Base-by-base conservation (phyloP, 1,140 invertebrate species). In the Apolygus lucorum region DNA sequence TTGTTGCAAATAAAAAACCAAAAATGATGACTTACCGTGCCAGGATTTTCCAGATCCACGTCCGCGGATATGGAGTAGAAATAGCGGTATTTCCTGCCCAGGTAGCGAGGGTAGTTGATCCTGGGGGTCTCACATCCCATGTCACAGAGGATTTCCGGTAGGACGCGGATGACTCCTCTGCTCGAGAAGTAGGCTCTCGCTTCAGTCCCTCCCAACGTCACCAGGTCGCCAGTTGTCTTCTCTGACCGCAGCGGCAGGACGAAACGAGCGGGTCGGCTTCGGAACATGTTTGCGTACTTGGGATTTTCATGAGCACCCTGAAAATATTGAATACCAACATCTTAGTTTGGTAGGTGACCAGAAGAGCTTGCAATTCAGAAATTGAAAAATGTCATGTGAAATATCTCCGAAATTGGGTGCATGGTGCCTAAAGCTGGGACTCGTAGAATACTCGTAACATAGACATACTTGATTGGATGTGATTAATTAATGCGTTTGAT, bases 21-120 rank as follows among this genome's bases (percentile, higher is more conserved):
- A n/a, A n/a, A n/a, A n/a, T n/a, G n/a, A n/a, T n/a, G n/a, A 76
- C 80, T 83, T 81, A 92, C 90, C 54, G 86, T 86, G 75, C 91
- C 91, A 2, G 91, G 90, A 80, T 90, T 89, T 1, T 87, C 83
- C 1, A 85, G 79, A 77, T 93, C 91, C 1, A 93, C 90, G 78
- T 94, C 91, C 14, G 89, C 89, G 71, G 90, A 91, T 59, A 94
- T 93, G 0, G 90, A 92, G 76, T 95, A 96, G 77, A 94, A 95
- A 78, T 90, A 95, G 68, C 85, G 82, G 77, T 96, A 95, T 4
- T 76, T 75, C 69, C 76, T 80, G 74, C 90, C 90, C 68, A 88
- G 83, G 78, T 81, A 82, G 17, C 76, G 75, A 25, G 88, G 84
- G 70, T 91, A 90, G 80, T 93, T 87, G 66, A 95, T 87, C 62